Percentiles rank a stretch among this genome's conserved stretches.
Evolutionary conservation across 2,113 vertebrate genomes (phyloP).

Genomic region (Calidris pygmaea): DNA sequence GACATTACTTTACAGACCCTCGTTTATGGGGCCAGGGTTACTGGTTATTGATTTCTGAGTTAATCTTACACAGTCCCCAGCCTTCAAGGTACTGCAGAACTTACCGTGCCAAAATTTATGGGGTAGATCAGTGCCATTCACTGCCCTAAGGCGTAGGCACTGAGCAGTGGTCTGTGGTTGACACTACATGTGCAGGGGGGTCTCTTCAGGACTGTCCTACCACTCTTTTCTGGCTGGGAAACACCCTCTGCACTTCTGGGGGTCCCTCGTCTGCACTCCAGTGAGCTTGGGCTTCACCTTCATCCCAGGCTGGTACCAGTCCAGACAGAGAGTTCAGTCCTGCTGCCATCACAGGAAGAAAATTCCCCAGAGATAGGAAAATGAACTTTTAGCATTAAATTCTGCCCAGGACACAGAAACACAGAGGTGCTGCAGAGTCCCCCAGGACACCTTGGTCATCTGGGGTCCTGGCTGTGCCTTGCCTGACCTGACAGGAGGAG

Average conservation of each 20-base stretch:
- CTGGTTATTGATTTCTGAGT: neutral
- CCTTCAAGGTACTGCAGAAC: neutral
- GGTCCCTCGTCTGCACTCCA: neutral
- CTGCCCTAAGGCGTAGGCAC: neutral
- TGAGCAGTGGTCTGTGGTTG: neutral
- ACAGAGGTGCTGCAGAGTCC: neutral
- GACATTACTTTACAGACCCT: accelerated
- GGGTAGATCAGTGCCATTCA: neutral
- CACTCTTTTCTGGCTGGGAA: neutral
- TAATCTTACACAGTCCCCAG: neutral
- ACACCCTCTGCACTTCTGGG: neutral
- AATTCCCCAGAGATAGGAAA: neutral
- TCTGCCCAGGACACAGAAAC: neutral
- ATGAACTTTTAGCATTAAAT: neutral
- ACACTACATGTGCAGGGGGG: too few species aligned
- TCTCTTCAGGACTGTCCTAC: neutral
- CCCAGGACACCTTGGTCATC: neutral
- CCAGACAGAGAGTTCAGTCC: neutral
- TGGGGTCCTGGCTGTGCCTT: neutral
- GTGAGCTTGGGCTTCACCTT: neutral
- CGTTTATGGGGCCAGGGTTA: neutral
- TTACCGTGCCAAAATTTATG: neutral
- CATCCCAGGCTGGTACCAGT: neutral
- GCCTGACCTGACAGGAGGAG: neutral
- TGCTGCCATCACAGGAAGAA: neutral